Base-by-base conservation (phyloP, 2,113 vertebrate species). In the Silurus glanis region DNA sequence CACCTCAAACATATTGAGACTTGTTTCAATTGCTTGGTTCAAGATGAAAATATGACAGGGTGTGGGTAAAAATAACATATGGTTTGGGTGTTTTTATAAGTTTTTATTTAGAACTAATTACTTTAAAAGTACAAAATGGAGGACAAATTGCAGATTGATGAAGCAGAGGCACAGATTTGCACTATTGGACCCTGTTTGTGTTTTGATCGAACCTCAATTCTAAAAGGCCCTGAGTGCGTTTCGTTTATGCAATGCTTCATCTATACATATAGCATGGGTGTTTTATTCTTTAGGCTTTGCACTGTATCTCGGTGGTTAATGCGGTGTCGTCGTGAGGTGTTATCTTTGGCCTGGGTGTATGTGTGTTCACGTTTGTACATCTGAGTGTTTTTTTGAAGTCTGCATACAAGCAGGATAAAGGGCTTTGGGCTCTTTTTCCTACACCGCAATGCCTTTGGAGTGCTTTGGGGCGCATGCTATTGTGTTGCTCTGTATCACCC, bases 401-500 rank as follows among this genome's bases (percentile, higher is more conserved):
- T 49, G 28, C 5, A 3, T 23, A n/a, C 78, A 49, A 56, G 37
- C 85, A 62, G 61, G 45, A 45, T 66, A 62, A 67, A 47, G 61
- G 76, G 86, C 64, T 69, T 58, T 14, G 25, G 76, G 53, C 64
- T 45, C 51, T 78, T 78, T 59, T 61, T 81, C 17, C 79, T 56
- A 9, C 25, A 58, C 75, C 69, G 82, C 45, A 23, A 67, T 78
- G 83, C 71, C 79, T 82, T 62, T 51, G 49, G 76, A 69, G 64
- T 72, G 55, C 82, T 74, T 79, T 72, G 82, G 59, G 72, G 74
- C 59, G 62, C 76, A 37, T 78, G 23, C 79, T 69, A 85, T 84
- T 89, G 84, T 83, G 62, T 86, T 82, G 49, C 56, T 49, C 82
- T 16, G 72, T 80, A 87, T 88, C 81, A 62, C 56, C 12, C 12